A percentile compares a stretch with the other conserved stretches of the same genome.
These are phyloP conservation scores for Phortica okadai DNA, from an alignment of 2,888 invertebrate genomes.

Conservation along the genomic window DNA sequence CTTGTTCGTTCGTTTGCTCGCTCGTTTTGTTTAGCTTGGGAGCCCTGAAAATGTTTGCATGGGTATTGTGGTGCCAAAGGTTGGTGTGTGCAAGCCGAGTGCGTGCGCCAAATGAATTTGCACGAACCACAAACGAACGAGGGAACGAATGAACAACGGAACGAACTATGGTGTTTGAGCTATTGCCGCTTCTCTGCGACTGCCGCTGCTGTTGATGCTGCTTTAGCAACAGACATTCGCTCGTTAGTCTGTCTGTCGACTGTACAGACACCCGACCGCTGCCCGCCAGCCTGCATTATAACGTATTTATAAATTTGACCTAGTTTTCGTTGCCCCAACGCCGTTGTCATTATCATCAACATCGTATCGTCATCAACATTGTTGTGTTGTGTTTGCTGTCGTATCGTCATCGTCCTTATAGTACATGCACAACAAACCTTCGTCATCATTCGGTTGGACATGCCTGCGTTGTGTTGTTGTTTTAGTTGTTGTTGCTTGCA, in stretches of 20 bases:
- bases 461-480: no score
- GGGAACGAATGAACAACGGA: neutral
- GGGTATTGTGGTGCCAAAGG: no score
- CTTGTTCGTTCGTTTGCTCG: no score
- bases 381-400: no score
- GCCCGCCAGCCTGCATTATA: constrained; percentile 55
- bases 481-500: no score
- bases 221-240: neutral
- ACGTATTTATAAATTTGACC: constrained; percentile 70
- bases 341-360: neutral
- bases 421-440: no score
- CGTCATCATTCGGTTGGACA: no score
- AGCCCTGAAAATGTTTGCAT: no score
- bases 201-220: constrained; percentile 8
- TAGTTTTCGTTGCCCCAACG: constrained; percentile 49
- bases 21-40: no score
- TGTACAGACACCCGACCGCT: neutral
- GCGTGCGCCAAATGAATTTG: neutral
- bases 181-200: neutral
- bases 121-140: neutral
- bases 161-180: neutral
- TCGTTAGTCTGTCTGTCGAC: constrained; percentile 22
- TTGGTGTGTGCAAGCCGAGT: neutral
- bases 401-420: no score
- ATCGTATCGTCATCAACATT: neutral